Conservation (phyloP, 2,797 vertebrate genomes). For the Lutra lutra region DNA sequence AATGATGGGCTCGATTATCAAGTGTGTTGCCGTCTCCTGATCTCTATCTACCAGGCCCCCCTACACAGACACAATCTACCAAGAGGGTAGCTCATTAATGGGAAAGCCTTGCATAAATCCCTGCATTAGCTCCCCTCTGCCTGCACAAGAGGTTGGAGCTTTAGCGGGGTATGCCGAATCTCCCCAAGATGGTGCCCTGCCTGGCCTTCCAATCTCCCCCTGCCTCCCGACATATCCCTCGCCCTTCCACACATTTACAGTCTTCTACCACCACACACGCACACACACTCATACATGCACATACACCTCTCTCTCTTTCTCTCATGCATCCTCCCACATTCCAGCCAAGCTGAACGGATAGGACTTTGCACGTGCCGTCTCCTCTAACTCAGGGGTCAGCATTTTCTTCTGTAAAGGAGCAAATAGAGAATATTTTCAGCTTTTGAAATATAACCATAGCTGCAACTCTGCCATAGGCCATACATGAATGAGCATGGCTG, state of each 20-base stretch:
- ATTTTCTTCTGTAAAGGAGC: background rate
- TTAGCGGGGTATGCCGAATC: background rate
- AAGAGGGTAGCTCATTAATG: background rate
- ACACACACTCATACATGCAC: background rate
- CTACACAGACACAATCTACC: background rate
- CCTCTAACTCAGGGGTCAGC: background rate
- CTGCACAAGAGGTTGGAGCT: background rate
- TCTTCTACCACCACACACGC: too few species aligned
- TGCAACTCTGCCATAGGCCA: background rate
- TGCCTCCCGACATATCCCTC: background rate
- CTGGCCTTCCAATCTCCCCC: background rate
- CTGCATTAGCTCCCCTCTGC: background rate
- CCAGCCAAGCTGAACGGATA: background rate
- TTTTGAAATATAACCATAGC: background rate
- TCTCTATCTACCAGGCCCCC: background rate
- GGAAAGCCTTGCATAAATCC: background rate
- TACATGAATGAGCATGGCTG: background rate
- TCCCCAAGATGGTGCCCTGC: rapidly evolving
- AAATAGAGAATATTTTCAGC: background rate
- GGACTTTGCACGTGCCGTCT: background rate
- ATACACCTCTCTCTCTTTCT: background rate
- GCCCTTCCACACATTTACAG: background rate
- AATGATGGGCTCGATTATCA: background rate
- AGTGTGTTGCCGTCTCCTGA: background rate
- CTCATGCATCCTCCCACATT: too few species aligned